A percentile compares a stretch with the other conserved stretches of the same genome.
Conservation (phyloP, 2,113 vertebrate genomes). For the Etia nguti region DNA sequence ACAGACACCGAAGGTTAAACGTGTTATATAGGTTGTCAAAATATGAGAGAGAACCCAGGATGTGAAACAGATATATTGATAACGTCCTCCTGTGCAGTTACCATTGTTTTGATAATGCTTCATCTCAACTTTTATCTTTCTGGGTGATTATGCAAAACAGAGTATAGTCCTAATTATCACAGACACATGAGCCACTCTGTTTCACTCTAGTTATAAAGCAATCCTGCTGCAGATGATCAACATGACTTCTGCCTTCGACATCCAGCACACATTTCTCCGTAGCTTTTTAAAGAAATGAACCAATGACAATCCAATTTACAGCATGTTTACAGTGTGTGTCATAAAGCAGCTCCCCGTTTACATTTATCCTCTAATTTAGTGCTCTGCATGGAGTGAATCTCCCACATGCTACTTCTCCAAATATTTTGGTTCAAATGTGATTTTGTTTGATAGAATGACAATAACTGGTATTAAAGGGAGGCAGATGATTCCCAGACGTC, state of each 20-base stretch:
- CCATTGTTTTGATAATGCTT: constrained; percentile 65
- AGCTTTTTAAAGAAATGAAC: constrained; percentile 46
- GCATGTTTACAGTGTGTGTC: constrained; percentile 58
- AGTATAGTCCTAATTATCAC: constrained; percentile 60
- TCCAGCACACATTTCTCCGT: constrained; percentile 28
- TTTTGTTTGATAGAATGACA: constrained; percentile 74
- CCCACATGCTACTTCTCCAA: constrained; percentile 61
- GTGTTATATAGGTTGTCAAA: constrained; percentile 68
- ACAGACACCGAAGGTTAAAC: constrained; percentile 73
- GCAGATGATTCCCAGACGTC: constrained; percentile 68
- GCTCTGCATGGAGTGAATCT: constrained; percentile 40
- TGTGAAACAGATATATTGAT: constrained; percentile 67
- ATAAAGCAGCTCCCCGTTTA: constrained; percentile 62
- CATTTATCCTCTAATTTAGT: constrained; percentile 65
- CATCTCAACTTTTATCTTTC: constrained; percentile 56
- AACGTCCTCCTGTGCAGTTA: constrained; percentile 42
- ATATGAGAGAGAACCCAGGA: constrained; percentile 49
- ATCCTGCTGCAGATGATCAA: constrained; percentile 23
- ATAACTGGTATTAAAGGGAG: constrained; percentile 64
- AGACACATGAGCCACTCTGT: constrained; percentile 45
- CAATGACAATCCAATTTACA: constrained; percentile 61
- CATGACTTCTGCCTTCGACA: constrained; percentile 28
- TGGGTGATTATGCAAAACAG: constrained; percentile 64
- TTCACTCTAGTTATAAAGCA: constrained; percentile 49
- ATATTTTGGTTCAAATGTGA: constrained; percentile 69